Evolutionary conservation across 2,888 invertebrate species (phyloP), one percentile per base, ranked within the genome.

Genomic region (Chelonus formosanus): DNA sequence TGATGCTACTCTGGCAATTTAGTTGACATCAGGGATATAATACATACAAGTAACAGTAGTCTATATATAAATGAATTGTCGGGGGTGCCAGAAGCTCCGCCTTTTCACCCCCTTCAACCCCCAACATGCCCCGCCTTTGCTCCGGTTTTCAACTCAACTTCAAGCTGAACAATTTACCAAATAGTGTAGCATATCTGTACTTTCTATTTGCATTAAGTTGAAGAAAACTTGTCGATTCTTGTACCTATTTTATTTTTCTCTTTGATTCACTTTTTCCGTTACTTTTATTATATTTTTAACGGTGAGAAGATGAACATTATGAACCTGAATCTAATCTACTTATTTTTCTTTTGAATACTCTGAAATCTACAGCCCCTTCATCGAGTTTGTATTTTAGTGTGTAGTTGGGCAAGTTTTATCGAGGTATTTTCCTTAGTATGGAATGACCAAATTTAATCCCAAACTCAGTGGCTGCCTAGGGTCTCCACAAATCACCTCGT

Each of bases 401-500:
- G 78, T 76, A 78, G 74, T 80, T 80, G 75, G 79, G 78, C 75
- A 79, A 81, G 74, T 82, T 82, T 80, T 79, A 77, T 78, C 79
- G 73, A 72, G 77, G 79, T 78, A 81, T 80, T 81, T 78, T 78
- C 79, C 77, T 76, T 79, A 77, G 68, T 78, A 75, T 77, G 75
- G 76, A 81, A 81, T 76, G 78, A 78, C 76, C 77, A 75, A 80
- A 82, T 81, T 82, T 82, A 80, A 82, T 82, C 80, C 76, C 71
- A 74, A 80, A 80, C 79, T 80, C 78, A 74, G 73, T 71, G 58
- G 65, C 61, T 65, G 75, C 76, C 75, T 73, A 70, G 76, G 73
- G 68, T 76, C 71, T 72, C 82, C 82, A 80, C 82, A 80, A 82
- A 82, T 82, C 82, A 82, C 81, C 77, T 76, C 80, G 76, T 82